Conservation (phyloP, 1,140 invertebrate genomes). For the Lucilia sericata region DNA sequence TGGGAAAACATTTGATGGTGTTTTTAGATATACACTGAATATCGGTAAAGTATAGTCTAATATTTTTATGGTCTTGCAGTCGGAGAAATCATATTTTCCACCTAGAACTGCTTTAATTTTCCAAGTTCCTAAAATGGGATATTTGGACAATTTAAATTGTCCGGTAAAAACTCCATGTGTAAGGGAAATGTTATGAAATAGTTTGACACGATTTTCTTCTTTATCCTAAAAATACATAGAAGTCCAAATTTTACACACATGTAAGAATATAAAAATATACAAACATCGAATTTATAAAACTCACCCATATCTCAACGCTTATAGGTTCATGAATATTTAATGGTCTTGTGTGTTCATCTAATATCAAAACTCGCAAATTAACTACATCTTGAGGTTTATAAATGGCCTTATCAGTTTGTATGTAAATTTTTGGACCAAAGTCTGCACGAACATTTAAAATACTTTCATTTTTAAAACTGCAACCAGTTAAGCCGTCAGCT, state of each 20-base stretch:
- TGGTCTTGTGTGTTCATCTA: not conserved
- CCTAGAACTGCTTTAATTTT: conserved; percentile 68
- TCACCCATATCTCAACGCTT: not conserved
- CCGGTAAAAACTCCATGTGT: conserved; percentile 79
- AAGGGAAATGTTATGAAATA: conserved; percentile 79
- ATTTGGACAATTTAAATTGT: conserved; percentile 82
- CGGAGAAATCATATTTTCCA: not conserved
- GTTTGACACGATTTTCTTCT: conserved; percentile 70
- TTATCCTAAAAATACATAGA: conserved; percentile 51
- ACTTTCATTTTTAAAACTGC: not conserved
- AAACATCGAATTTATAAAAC: too few species aligned
- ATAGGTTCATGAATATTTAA: not conserved
- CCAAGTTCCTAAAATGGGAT: conserved; percentile 90
- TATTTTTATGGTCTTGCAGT: conserved; percentile 50
- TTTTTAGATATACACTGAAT: conserved; percentile 86
- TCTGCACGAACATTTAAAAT: conserved; percentile 50
- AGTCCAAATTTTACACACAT: too few species aligned
- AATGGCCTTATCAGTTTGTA: conserved; percentile 83
- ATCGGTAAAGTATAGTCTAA: conserved; percentile 94
- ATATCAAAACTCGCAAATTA: conserved; percentile 78
- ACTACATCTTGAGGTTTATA: conserved; percentile 91
- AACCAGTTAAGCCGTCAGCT: not conserved
- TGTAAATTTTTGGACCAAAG: conserved; percentile 1
- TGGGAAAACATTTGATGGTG: conserved; percentile 70
- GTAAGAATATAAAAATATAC: too few species aligned